Evolutionary conservation across 1,140 invertebrate genomes (phyloP).

Genomic region (Drosophila micromelanica): DNA sequence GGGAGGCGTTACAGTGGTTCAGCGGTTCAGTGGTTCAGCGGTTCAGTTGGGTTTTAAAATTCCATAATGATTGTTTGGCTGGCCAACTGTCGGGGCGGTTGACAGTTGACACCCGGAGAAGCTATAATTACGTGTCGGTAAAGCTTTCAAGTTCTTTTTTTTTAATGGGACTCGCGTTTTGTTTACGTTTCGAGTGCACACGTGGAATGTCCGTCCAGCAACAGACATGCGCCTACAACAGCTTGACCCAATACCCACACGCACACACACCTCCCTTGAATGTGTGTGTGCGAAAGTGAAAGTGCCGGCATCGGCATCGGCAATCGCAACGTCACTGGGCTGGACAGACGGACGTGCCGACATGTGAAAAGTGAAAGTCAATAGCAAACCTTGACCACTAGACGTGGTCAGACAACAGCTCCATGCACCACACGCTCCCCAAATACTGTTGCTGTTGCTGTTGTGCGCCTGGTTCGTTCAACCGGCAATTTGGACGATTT

Average conservation of each 20-base stretch:
- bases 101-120: slow-evolving; percentile 20
- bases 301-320: slow-evolving; percentile 66
- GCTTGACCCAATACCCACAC: slow-evolving; percentile 35
- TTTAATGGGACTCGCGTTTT: slow-evolving; percentile 32
- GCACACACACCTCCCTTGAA: not conserved
- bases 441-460: slow-evolving; percentile 53
- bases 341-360: slow-evolving; percentile 36
- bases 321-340: slow-evolving; percentile 51
- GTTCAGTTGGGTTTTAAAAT: slow-evolving; percentile 57
- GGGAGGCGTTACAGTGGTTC: slow-evolving; percentile 6
- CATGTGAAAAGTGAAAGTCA: slow-evolving; percentile 83
- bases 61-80: slow-evolving; percentile 61
- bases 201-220: slow-evolving; percentile 37
- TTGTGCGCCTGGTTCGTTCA: slow-evolving; percentile 72
- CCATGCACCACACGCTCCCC: slow-evolving; percentile 30
- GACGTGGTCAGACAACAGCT: slow-evolving; percentile 43
- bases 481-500: slow-evolving; percentile 62
- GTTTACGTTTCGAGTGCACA: slow-evolving; percentile 65
- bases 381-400: slow-evolving; percentile 83
- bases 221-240: slow-evolving; percentile 70
- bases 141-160: slow-evolving; percentile 17
- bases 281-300: slow-evolving; percentile 70
- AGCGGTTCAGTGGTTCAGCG: slow-evolving; percentile 3
- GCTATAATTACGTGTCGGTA: slow-evolving; percentile 12
- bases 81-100: slow-evolving; percentile 30